phyloP scores from a whole-genome alignment of 2,113 vertebrate genomes.

The Charina bottae region DNA sequence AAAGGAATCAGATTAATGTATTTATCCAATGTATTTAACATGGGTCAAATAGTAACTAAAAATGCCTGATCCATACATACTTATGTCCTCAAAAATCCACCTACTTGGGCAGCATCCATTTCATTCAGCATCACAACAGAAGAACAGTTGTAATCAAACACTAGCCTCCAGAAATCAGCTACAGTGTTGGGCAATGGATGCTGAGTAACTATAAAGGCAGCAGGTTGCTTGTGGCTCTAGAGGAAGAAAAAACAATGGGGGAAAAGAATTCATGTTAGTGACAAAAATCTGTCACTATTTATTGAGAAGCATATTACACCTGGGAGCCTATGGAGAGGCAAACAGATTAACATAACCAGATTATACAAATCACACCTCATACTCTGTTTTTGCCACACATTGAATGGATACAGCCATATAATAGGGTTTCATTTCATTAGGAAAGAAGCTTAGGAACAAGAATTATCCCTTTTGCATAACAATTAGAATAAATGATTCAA shows the following conservation, averaged over 20 bases:
- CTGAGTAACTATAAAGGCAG: constrained; percentile 97
- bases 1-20: neutral
- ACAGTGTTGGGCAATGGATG: constrained; percentile 96
- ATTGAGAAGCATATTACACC: constrained; percentile 61
- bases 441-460: constrained; percentile 72
- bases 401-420: constrained; percentile 66
- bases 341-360: constrained; percentile 69
- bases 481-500: constrained; percentile 66
- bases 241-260: neutral
- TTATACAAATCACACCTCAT: constrained; percentile 67
- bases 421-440: constrained; percentile 77
- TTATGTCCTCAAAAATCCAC: neutral
- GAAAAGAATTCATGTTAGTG: constrained; percentile 58
- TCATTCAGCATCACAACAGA: constrained; percentile 98
- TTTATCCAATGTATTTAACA: neutral
- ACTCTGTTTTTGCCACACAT: constrained; percentile 59
- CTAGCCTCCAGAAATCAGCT: constrained; percentile 97
- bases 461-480: constrained; percentile 75
- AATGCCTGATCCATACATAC: neutral
- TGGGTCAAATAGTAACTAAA: neutral
- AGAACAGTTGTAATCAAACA: constrained; percentile 98
- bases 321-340: constrained; percentile 52
- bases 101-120: constrained; percentile 93
- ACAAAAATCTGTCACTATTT: constrained; percentile 54
- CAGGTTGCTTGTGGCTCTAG: constrained; percentile 97